A percentile compares a stretch with the other conserved stretches of the same genome.
Evolutionary conservation across 2,797 vertebrate species (phyloP).

Genomic region (Bucorvus abyssinicus): DNA sequence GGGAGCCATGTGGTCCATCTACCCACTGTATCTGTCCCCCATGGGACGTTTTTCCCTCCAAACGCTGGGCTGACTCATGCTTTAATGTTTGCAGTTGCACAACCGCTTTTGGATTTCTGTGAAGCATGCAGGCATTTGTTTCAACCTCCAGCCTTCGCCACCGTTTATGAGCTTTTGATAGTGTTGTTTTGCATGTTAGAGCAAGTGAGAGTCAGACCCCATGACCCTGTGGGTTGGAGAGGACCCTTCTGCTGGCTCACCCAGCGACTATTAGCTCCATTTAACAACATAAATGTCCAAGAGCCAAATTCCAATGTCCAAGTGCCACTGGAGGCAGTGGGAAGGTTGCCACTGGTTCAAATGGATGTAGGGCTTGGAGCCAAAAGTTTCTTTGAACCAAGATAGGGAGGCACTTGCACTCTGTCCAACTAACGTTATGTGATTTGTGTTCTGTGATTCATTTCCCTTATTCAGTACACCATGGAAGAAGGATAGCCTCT

Average conservation of each 20-base stretch:
- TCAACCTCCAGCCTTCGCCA: not conserved
- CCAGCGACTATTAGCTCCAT: not conserved
- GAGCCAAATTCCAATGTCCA: not conserved
- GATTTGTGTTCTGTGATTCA: not conserved
- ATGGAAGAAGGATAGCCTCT: not conserved
- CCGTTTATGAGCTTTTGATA: slow-evolving; percentile 14
- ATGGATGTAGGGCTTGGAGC: not conserved
- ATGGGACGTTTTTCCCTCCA: slow-evolving; percentile 5
- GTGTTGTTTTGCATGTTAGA: not conserved
- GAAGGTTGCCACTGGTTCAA: not conserved
- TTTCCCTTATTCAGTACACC: not conserved
- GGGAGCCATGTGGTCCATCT: not conserved
- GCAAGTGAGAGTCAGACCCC: not conserved
- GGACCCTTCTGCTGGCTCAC: not conserved
- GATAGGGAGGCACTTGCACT: not conserved
- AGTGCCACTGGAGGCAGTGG: not conserved
- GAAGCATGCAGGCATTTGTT: not conserved
- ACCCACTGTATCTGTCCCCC: not conserved
- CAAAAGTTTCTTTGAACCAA: not conserved
- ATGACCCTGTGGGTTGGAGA: not conserved
- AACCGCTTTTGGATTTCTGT: slow-evolving; percentile 32
- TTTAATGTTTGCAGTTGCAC: slow-evolving; percentile 35
- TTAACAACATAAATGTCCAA: not conserved
- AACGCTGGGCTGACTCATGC: slow-evolving; percentile 7
- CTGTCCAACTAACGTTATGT: not conserved